Base-by-base conservation (phyloP, 2,797 vertebrate genomes). In the Leuciscus waleckii region DNA sequence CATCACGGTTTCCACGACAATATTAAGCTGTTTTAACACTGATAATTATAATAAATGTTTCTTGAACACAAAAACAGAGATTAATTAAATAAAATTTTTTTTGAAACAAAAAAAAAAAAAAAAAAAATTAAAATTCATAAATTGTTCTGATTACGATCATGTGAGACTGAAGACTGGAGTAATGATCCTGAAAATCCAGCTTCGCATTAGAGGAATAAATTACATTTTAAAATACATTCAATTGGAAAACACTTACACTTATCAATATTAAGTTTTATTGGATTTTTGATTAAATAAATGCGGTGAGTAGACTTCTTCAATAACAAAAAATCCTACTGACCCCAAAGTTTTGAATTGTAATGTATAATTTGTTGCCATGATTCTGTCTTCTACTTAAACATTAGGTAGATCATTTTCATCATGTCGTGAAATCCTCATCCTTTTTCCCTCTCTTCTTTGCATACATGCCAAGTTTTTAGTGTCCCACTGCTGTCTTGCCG, bases 351-450 rank as follows among this genome's bases (percentile, higher is more conserved):
- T 4, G 4, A 37, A 37, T 5, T 0, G 8, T 41, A 41, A 2
- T 49, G 7, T 39, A 29, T 21, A 43, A 11, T 78, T 63, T 78
- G 16, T 63, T 46, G 56, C 39, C 6, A 2, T n/a, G n/a, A n/a
- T 68, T 80, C 61, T 14, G 39, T 67, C 19, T 46, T 49, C 26
- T 46, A 16, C 37, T 9, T 63, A 41, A 58, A 41, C 23, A 63
- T 78, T 41, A 63, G 23, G 61, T 46, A 63, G 61, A 2, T 29
- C 56, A 7, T 21, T 46, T 65, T 19, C 58, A 92, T 94, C 90
- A 92, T 93, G 91, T 93, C 91, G 88, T 91, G 89, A 94, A 92
- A 93, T 93, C 91, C 92, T 91, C 75, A 87, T 74, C 49, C 43
- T 77, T 51, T 83, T 51, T 68, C 63, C 81, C 76, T 80, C 51